Evolutionary conservation across 2,888 invertebrate species (phyloP).

Genomic region (Epirrhoe alternata): DNA sequence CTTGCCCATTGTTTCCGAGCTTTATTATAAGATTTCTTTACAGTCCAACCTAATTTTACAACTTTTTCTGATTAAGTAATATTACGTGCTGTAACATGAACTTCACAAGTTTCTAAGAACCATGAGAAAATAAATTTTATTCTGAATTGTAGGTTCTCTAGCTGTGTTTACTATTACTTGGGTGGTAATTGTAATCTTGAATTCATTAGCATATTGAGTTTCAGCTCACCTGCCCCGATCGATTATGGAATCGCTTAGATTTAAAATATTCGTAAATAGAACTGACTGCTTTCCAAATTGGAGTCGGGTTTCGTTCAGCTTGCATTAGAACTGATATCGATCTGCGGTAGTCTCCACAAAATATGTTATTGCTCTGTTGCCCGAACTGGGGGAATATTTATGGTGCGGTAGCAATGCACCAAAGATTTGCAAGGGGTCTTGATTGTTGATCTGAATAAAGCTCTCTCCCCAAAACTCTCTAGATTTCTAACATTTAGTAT

Average conservation of each 20-base stretch:
- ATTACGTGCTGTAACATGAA: not conserved
- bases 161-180: constrained; percentile 14
- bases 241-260: constrained; percentile 16
- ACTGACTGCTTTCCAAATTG: constrained; percentile 25
- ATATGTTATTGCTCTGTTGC: constrained; percentile 15
- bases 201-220: constrained; percentile 19
- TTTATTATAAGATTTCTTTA: constrained; percentile 27
- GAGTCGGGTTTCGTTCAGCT: constrained; percentile 33
- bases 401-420: not conserved
- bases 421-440: not conserved
- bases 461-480: not conserved
- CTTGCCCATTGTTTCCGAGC: constrained; percentile 20
- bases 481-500: not conserved
- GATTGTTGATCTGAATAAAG: not conserved
- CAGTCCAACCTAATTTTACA: constrained; percentile 21
- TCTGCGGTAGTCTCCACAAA: constrained; percentile 12
- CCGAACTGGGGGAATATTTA: constrained; percentile 1
- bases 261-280: constrained; percentile 35
- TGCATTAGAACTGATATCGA: constrained; percentile 24
- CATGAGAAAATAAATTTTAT: constrained; percentile 3
- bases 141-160: constrained; percentile 6
- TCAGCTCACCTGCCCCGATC: constrained; percentile 13
- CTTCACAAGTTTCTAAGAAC: constrained; percentile 1
- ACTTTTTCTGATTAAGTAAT: constrained; percentile 26
- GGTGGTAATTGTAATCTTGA: constrained; percentile 19